Base-by-base conservation (phyloP, 2,888 invertebrate genomes). In the Cerastoderma edule region DNA sequence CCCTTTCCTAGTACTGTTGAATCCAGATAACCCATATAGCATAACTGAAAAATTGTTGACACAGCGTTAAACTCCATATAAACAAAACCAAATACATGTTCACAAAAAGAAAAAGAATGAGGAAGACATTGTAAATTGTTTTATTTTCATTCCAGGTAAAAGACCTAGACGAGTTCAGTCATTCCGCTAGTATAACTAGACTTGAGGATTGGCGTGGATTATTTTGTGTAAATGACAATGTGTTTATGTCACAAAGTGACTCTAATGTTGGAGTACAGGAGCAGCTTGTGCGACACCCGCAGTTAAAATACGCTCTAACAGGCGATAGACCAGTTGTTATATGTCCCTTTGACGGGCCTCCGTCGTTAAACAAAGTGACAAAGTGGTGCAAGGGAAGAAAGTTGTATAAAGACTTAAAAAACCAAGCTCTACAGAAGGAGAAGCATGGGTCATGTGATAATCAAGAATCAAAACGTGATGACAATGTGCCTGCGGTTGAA, bases 331-430 rank as follows among this genome's bases (percentile, higher is more conserved):
- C 77, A 30, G 72, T 87, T 28, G 83, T 87, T 24, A 83, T 90
- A n/a, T 83, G 87, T 44, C 90, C 90, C 24, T 87, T 88, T 78
- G 71, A 63, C 32, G 79, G 74, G 24, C 87, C 90, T 22, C 90
- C 90, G 27, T 64, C 70, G 6, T 64, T 46, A 27, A 72, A 73
- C 50, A 57, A 46, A 57, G 88, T 89, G 13, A 39, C 69, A 24
- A 67, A 70, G 35, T 89, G 89, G 87, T 67, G 67, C 27, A 72
- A 82, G 53, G 80, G 74, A 13, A 79, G 74, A 71, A 66, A 73
- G 67, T 32, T 74, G 22, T 78, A 73, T 54, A 72, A 78, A 66
- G 50, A 72, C 28, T 22, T 64, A 30, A 80, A 72, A 77, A 72
- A 65, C 19, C 67, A 69, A 68, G 72, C 63, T 57, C 22, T 54